phyloP scores from a whole-genome alignment of 2,888 invertebrate genomes.

The Rotaria macrura region DNA sequence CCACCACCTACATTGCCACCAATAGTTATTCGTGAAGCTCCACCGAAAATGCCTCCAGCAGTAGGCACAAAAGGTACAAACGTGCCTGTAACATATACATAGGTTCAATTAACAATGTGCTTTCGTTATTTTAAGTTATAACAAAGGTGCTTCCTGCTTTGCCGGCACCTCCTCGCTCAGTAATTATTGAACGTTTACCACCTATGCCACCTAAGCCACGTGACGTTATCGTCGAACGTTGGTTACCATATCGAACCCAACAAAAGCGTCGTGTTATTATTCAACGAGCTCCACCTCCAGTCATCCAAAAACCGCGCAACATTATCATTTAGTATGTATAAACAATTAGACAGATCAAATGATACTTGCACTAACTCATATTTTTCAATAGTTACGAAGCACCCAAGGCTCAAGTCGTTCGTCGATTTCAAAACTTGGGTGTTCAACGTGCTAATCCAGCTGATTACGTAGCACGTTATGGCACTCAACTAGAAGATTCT shows the following conservation, averaged over 20 bases:
- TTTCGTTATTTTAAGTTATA: background rate
- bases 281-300: slow-evolving; percentile 6
- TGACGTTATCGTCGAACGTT: slow-evolving; percentile 13
- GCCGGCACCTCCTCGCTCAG: background rate
- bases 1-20: slow-evolving; percentile 25
- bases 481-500: background rate
- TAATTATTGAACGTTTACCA: slow-evolving; percentile 18
- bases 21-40: slow-evolving; percentile 26
- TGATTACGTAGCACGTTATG: slow-evolving; percentile 28
- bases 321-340: slow-evolving; percentile 16
- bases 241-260: background rate
- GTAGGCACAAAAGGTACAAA: slow-evolving; percentile 26
- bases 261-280: slow-evolving; percentile 2
- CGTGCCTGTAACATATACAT: background rate
- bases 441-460: slow-evolving; percentile 7
- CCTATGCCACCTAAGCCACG: background rate
- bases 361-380: background rate
- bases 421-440: slow-evolving; percentile 2
- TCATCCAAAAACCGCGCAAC: background rate
- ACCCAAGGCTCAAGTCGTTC: background rate
- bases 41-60: slow-evolving; percentile 23
- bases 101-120: background rate
- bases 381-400: background rate
- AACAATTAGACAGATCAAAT: background rate
- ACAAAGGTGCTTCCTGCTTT: slow-evolving; percentile 11